Base-by-base conservation (phyloP, 2,113 vertebrate species). In the Pelmatolapia mariae region DNA sequence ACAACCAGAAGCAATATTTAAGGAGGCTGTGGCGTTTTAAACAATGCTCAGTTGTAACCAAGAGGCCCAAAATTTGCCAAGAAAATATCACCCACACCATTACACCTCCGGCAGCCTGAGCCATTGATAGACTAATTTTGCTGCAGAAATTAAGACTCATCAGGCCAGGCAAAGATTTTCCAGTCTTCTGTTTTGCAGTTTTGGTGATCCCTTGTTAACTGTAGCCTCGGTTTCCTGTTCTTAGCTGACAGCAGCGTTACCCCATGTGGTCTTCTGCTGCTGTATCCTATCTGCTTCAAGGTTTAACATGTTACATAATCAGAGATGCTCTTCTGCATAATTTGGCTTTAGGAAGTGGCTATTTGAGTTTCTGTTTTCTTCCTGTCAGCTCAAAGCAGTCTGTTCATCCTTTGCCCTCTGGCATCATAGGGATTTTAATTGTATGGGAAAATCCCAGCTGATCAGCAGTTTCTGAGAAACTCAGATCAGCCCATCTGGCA, bases 71-170 rank as follows among this genome's bases (percentile, higher is more conserved):
- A 73, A 45, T 45, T 26, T 45, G 38, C 68, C 33, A 68, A 22
- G 36, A 68, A 68, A 68, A 40, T 40, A 40, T 9, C 11, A 22
- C 40, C 9, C 22, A 18, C 68, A 29, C 13, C 22, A 73, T 26
- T 1, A 24, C 13, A 71, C 2, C 22, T 16, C 68, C 0, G 0
- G 22, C 15, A 26, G 1, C 22, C 38, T 26, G 38, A 73, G 19
- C 66, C 2, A 45, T 0, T 0, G 38, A 73, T 73, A 73, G 38
- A 73, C 18, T n/a, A n/a, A 16, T 0, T 24, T 43, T 43, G 12
- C 68, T 10, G 38, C 66, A 73, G 63, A 71, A 0, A 40, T 71
- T 43, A 19, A 43, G 36, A 9, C 36, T 71, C 63, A 10, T 43
- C 36, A 3, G 36, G 0, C 63, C 63, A 24, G 68, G 68, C 68